Evolutionary conservation across 2,888 invertebrate species (phyloP), one percentile per base, ranked within the genome.

Genomic region (Himalopsyche anomala): DNA sequence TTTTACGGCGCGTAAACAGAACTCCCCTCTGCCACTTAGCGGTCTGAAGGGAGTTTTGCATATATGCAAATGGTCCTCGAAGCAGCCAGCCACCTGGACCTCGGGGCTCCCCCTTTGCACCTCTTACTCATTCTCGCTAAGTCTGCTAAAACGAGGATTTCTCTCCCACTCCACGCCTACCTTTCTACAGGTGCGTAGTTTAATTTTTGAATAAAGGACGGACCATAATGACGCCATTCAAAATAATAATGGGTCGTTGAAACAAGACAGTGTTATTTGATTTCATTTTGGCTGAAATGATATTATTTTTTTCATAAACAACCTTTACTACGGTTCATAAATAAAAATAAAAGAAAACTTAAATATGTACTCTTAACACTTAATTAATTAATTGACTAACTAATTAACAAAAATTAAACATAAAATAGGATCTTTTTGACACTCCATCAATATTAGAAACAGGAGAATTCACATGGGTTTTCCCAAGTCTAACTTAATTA

Each of bases 1-100:
- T 62, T 62, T 62, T 62, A 62, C 62, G 62, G 62, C 19, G 62
- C 62, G 62, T 62, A 62, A 62, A 62, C 62, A 62, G 62, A 62
- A 62, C 62, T 62, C 62, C 62, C 62, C 62, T 62, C 62, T 62
- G 62, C 62, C 62, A 62, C 62, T 62, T 62, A 62, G 62, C 62
- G 62, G 62, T 62, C 62, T 62, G 62, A 62, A 62, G 62, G 62
- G 62, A 62, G 62, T 62, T 62, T 62, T 62, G 62, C 62, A 62
- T 62, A 62, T 62, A 62, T 62, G 62, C 62, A 62, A 62, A 62
- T 62, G 62, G 62, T 62, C 62, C 62, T 62, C 62, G 62, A 28
- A 62, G 62, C 62, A 62, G 62, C 62, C 62, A 62, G 62, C 62
- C 62, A 62, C 62, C 62, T 62, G 62, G 62, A 62, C 62, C 62